Evolutionary conservation across 2,113 vertebrate genomes (phyloP).

Genomic region (Cynopterus brachyotis): DNA sequence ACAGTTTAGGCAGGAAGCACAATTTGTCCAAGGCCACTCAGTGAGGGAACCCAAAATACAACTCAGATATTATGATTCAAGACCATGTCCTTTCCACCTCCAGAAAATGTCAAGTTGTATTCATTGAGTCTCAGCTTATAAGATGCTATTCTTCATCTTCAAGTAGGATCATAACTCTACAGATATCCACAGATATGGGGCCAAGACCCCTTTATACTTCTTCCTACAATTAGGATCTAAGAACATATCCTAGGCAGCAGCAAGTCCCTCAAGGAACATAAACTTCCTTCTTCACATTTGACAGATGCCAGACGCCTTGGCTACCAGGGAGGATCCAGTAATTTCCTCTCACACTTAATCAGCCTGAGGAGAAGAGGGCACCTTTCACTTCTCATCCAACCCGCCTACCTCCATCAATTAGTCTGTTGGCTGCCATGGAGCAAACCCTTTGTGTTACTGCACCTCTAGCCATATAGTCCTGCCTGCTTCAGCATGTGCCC

Average conservation of each 20-base stretch:
- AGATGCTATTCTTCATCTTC: not conserved
- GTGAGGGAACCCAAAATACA: not conserved
- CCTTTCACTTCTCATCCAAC: not conserved
- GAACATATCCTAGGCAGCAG: not conserved
- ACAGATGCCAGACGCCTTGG: not conserved
- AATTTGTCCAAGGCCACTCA: not conserved
- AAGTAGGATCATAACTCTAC: not conserved
- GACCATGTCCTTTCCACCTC: not conserved
- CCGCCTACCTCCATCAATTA: not conserved
- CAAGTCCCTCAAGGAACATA: not conserved
- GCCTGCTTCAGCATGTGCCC: not conserved
- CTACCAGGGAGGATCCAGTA: not conserved
- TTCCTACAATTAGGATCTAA: slow-evolving; percentile 4
- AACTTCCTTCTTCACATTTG: not conserved
- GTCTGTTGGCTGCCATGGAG: not conserved
- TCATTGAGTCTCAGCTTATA: not conserved
- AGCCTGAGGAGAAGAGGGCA: not conserved
- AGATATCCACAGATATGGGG: not conserved
- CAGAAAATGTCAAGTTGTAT: not conserved
- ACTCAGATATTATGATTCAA: not conserved
- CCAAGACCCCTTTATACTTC: not conserved
- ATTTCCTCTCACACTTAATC: not conserved
- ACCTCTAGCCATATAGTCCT: not conserved
- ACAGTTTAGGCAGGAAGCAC: not conserved
- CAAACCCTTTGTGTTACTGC: not conserved